A percentile compares a stretch with the other conserved stretches of the same genome.
These are phyloP conservation scores for Plecturocebus donacophilus DNA, from an alignment of 2,113 vertebrate genomes.

Conservation along the genomic window DNA sequence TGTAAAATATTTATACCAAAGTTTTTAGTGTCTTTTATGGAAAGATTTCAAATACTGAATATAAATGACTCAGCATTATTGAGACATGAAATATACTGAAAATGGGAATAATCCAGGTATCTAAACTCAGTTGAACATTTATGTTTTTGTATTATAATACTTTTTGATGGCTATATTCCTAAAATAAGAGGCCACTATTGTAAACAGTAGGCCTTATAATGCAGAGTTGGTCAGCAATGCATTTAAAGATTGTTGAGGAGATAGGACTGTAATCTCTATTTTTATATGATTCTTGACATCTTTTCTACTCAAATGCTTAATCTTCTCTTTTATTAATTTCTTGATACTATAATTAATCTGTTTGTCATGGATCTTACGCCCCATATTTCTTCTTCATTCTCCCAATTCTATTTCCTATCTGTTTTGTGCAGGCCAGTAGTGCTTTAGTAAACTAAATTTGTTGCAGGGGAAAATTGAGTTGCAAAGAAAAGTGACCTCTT, in stretches of 20 bases:
- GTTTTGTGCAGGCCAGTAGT: neutral
- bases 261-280: neutral
- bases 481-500: neutral
- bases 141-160: neutral
- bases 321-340: neutral
- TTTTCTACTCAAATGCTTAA: neutral
- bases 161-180: conserved; percentile 4
- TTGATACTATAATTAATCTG: neutral
- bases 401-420: neutral
- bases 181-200: neutral
- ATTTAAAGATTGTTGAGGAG: neutral
- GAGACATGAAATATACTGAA: neutral
- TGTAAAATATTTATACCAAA: conserved; percentile 10
- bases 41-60: neutral
- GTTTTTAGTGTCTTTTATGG: neutral
- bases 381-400: neutral
- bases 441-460: neutral
- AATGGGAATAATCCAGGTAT: neutral
- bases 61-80: neutral
- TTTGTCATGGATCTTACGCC: neutral
- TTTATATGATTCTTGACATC: neutral
- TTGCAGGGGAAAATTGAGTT: neutral
- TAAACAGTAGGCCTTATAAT: neutral
- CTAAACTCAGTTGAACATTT: neutral
- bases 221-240: neutral